Conservation (phyloP, 2,888 invertebrate genomes). For the Tryphoninae sp. region DNA sequence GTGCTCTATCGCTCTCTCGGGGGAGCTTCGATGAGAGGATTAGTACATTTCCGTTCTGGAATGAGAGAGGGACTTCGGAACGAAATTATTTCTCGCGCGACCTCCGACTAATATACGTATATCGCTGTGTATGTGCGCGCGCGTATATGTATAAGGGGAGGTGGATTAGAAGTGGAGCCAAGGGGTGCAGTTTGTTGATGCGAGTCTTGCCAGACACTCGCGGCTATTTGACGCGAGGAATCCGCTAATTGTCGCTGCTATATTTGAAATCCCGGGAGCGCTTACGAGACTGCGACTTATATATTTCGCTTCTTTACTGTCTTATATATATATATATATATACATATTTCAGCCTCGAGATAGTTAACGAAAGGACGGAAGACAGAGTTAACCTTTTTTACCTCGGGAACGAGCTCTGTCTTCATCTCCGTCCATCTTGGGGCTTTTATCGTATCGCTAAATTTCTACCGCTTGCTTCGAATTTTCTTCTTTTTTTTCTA, state of each 20-base stretch:
- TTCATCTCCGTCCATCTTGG: conserved; percentile 1
- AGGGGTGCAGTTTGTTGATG: conserved; percentile 64
- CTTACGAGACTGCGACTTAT: conserved; percentile 23
- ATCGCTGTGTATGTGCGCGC: conserved; percentile 17
- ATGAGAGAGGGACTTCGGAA: conserved; percentile 54
- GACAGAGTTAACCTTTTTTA: conserved; percentile 41
- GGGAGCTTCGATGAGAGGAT: conserved; percentile 37
- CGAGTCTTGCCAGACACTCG: conserved; percentile 61
- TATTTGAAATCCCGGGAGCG: conserved; percentile 61
- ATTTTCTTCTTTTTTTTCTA: conserved; percentile 10
- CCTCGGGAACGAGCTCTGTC: conserved; percentile 26
- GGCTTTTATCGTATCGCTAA: conserved; percentile 9
- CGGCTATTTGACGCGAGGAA: conserved; percentile 64
- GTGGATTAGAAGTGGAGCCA: conserved; percentile 52
- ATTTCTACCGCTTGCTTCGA: not conserved
- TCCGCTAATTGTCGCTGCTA: conserved; percentile 68
- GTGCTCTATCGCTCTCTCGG: not conserved
- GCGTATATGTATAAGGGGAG: conserved; percentile 5
- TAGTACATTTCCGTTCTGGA: conserved; percentile 58
- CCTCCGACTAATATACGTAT: not conserved
- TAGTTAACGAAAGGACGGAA: conserved; percentile 42
- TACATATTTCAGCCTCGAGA: not conserved
- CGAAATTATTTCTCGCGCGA: conserved; percentile 54
- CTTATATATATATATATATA: not conserved
- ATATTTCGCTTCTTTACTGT: conserved; percentile 7